Percentiles rank a stretch among this genome's conserved stretches.
Evolutionary conservation across 1,140 invertebrate species (phyloP).

Genomic region (Drosophila bocki): DNA sequence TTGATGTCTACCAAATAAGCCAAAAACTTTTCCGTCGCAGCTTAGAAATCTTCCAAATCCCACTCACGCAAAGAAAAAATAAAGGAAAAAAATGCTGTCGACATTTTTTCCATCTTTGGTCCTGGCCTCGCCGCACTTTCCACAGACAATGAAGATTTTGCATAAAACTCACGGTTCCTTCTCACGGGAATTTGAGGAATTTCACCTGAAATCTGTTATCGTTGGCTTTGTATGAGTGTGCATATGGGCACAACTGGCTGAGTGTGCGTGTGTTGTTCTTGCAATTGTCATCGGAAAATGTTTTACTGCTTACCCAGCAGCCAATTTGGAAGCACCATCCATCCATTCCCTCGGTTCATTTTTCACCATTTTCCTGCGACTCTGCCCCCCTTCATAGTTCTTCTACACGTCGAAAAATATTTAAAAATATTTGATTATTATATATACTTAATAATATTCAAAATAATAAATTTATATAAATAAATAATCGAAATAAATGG

Average conservation of each 20-base stretch:
- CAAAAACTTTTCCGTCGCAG: constrained; percentile 20
- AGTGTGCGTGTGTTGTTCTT: constrained; percentile 51
- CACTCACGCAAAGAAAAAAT: constrained; percentile 1
- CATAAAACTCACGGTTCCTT: constrained; percentile 24
- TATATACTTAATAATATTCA: background rate
- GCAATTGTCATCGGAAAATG: constrained; percentile 74
- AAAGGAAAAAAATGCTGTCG: constrained; percentile 19
- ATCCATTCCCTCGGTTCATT: background rate
- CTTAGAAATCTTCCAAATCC: constrained; percentile 25
- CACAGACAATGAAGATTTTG: constrained; percentile 14
- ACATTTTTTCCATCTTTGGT: constrained; percentile 16
- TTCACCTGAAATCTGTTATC: constrained; percentile 54
- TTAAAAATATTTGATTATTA: background rate
- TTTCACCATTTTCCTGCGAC: background rate
- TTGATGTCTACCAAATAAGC: constrained; percentile 8
- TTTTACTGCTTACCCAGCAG: constrained; percentile 64
- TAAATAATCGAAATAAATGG: too few species aligned
- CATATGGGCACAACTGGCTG: constrained; percentile 13
- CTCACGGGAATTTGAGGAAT: constrained; percentile 57
- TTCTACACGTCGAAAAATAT: background rate
- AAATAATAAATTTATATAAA: background rate
- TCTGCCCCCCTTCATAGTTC: constrained; percentile 3
- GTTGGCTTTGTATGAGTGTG: constrained; percentile 16
- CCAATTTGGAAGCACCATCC: constrained; percentile 54
- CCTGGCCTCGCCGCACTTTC: constrained; percentile 1